Base-by-base conservation (phyloP, 2,888 invertebrate genomes). In the Dolichomitus sp. region DNA sequence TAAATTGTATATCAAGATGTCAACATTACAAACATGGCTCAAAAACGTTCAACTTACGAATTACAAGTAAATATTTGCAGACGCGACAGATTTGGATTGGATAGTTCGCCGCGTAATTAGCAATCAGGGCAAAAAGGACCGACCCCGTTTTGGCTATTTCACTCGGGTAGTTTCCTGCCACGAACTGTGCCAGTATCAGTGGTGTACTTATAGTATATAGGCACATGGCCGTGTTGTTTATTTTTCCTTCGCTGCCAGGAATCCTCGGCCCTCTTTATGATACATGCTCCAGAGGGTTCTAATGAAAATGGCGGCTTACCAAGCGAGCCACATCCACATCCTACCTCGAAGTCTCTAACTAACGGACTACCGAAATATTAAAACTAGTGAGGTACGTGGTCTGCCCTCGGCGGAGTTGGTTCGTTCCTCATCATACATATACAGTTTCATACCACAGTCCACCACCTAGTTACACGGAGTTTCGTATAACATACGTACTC, bases 251-350 rank as follows among this genome's bases (percentile, higher is more conserved):
- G 76, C 19, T 80, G 83, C 76, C 80, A 80, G 76, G 45, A 83
- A 80, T 69, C 72, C 75, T 68, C 80, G 76, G 68, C 72, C 50
- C 75, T 76, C 70, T 76, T 72, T 68, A 68, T 80, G 72, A 83
- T 83, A 76, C 83, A 83, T 83, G 79, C 83, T 80, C 76, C 70
- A 54, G 72, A 80, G 80, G 75, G 42, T 79, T 73, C 80, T 83
- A 83, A 83, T 83, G 83, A 83, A 83, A 83, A 83, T 83, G 80
- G 80, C 76, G 83, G 83, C 80, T 72, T 80, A 83, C 83, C 83
- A 80, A 83, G 61, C 75, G 70, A 45, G 76, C 68, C 68, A 76
- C 75, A 73, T 48, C n/a, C 57, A 76, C 72, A 80, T 40, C 52
- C 66, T 63, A 57, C 74, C 65, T 75, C 79, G 23, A 45, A 69